Evolutionary conservation across 1,140 invertebrate species (phyloP).

Genomic region (Bombus waltoni): DNA sequence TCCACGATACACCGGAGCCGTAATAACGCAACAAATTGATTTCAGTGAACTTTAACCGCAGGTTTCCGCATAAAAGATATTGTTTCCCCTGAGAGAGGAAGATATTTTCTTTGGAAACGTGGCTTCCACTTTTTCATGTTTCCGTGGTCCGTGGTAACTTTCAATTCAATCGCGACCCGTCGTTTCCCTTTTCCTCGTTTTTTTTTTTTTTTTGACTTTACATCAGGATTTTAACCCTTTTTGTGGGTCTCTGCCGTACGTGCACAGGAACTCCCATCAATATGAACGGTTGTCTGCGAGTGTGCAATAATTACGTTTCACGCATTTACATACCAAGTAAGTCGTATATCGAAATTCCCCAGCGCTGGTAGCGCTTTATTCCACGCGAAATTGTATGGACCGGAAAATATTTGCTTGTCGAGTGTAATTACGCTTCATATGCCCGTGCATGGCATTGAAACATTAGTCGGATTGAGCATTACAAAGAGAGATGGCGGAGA

Average conservation of each 20-base stretch:
- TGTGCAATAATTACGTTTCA: conserved; percentile 17
- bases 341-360: conserved; percentile 21
- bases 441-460: background rate
- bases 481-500: too few species aligned
- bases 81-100: conserved; percentile 2
- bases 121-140: background rate
- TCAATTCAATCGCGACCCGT: conserved; percentile 7
- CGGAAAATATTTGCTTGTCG: background rate
- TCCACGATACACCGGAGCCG: background rate
- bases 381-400: background rate
- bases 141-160: background rate
- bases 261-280: background rate
- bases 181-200: background rate
- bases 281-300: background rate
- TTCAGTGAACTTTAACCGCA: background rate
- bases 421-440: conserved; percentile 11
- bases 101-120: conserved; percentile 11
- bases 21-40: background rate
- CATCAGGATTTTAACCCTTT: background rate
- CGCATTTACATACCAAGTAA: conserved; percentile 9
- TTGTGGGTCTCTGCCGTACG: too few species aligned
- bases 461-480: background rate
- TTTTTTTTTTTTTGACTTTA: background rate
- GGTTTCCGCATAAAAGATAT: conserved; percentile 25
- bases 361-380: background rate